Evolutionary conservation across 1,140 invertebrate genomes (phyloP), one percentile per base, ranked within the genome.

Genomic region (Drosophila mayri): DNA sequence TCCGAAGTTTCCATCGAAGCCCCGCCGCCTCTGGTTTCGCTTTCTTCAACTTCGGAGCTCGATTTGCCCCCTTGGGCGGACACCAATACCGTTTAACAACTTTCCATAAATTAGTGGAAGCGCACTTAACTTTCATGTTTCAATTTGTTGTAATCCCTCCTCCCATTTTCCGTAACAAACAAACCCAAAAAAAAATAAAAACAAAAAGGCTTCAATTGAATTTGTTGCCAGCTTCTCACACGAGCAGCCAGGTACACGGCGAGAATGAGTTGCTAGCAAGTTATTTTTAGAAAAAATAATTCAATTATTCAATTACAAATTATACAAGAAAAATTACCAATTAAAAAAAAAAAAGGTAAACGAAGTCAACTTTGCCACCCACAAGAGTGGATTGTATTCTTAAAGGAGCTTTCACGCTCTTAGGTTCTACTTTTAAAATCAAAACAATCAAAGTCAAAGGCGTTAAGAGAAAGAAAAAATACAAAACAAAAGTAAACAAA

Each of bases 121-220:
- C 66, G 66, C 63, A 67, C 47, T 70, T 38, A 25, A 11, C 63
- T 38, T 55, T 44, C 63, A 54, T 70, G 66, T 67, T 67, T 70
- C 66, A 66, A 70, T 67, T 70, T 70, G 46, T 44, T 67, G 50
- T 44, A 67, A 67, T 70, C 62, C 59, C 25, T 43, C 8, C 6
- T 16, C 12, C 25, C 25, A 25, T 22, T n/a, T 16, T 22, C 7
- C 10, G 50, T 18, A 14, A 11, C 10, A 18, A 5, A 28, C n/a
- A 22, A 44, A 41, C 38, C 16, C 12, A 11, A 60, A 22, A 22
- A 22, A 22, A 22, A 35, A n/a, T 32, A n/a, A 54, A 70, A 70
- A 52, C 38, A 44, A 64, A 52, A 64, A 52, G 35, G 14, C n/a
- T 54, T 16, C 66, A 46, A 67, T 46, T 38, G 59, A 37, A 68